Evolutionary conservation across 1,140 invertebrate genomes (phyloP).

Genomic region (Anagrus nilaparvatae): DNA sequence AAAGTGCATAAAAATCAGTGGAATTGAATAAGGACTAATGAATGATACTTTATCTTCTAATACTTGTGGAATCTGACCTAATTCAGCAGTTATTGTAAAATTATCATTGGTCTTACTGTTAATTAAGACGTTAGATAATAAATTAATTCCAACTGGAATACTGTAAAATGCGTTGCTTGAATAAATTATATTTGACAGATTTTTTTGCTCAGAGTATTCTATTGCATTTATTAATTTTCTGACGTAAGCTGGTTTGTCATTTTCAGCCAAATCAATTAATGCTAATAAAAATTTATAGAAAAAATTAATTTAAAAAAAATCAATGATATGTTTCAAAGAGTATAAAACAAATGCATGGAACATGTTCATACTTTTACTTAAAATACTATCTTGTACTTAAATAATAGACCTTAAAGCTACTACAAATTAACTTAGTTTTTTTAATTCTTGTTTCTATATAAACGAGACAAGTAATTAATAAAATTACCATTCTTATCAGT

Average conservation of each 20-base stretch:
- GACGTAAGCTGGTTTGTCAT: conserved; percentile 25
- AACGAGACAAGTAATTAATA: no score
- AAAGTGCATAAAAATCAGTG: conserved; percentile 24
- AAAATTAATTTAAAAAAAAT: neutral
- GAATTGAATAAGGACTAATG: conserved; percentile 13
- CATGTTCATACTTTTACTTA: no score
- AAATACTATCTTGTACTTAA: no score
- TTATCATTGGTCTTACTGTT: conserved; percentile 24
- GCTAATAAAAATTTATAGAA: conserved; percentile 15
- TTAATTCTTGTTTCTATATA: no score
- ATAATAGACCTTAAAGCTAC: no score
- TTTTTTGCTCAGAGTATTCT: conserved; percentile 21
- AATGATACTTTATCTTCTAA: conserved; percentile 7
- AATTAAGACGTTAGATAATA: conserved; percentile 30
- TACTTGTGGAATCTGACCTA: conserved; percentile 3
- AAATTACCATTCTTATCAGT: no score
- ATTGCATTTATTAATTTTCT: conserved; percentile 31
- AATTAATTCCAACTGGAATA: conserved; percentile 32
- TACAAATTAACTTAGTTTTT: no score
- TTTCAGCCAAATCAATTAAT: conserved; percentile 20
- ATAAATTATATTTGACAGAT: conserved; percentile 29
- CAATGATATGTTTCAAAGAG: neutral
- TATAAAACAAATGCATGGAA: no score
- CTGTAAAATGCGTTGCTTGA: conserved; percentile 30
- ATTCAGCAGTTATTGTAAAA: conserved; percentile 26